These are phyloP conservation scores for Megamerina dolium DNA, from an alignment of 2,888 invertebrate species.

Conservation along the genomic window DNA sequence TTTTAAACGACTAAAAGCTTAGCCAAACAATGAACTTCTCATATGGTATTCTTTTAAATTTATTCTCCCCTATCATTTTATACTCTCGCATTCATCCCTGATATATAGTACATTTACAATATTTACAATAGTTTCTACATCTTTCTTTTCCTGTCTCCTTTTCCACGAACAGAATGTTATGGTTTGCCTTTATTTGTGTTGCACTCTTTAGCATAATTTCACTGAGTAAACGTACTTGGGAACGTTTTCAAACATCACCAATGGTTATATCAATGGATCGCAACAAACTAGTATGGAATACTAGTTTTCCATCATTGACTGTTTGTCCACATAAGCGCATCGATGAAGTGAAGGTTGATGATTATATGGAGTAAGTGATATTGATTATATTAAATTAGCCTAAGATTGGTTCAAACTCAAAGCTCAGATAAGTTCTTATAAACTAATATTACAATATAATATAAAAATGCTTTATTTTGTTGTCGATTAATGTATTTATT, in stretches of 20 bases:
- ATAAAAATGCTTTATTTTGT: no score
- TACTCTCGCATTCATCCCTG: neutral
- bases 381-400: no score
- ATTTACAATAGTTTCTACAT: no score
- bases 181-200: conserved; percentile 54
- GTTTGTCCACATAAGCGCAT: conserved; percentile 59
- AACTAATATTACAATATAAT: no score
- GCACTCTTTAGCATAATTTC: conserved; percentile 55
- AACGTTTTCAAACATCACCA: conserved; percentile 63
- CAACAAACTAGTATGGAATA: conserved; percentile 66
- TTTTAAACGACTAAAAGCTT: neutral
- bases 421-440: neutral
- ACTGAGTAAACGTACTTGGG: conserved; percentile 58
- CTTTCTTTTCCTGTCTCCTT: no score
- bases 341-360: conserved; percentile 53
- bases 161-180: conserved; percentile 57
- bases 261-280: conserved; percentile 70
- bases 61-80: neutral
- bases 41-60: neutral
- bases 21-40: neutral
- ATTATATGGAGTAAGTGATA: conserved; percentile 52
- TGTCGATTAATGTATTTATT: no score
- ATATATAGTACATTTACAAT: no score
- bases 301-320: conserved; percentile 63
- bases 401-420: no score